Evolutionary conservation across 2,113 vertebrate genomes (phyloP).

Genomic region (Hippocampus mohnikei): DNA sequence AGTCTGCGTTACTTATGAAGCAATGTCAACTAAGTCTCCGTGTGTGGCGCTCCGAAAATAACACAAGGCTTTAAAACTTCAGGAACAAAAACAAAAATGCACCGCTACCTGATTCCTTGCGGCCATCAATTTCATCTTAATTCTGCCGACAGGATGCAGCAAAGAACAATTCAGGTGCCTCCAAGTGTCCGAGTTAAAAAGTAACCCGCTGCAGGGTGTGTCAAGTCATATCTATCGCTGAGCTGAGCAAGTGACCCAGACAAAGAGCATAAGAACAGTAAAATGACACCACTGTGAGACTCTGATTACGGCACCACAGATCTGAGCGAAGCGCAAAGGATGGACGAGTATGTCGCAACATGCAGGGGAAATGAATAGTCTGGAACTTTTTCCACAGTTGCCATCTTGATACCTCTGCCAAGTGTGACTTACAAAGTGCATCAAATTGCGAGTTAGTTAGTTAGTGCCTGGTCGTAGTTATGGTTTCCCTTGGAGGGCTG

Average conservation of each 20-base stretch:
- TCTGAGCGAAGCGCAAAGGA: neutral
- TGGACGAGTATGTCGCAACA: neutral
- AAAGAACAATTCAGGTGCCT: too few relatives aligned
- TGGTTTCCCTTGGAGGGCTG: too few relatives aligned
- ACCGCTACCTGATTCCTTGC: neutral
- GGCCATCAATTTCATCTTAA: too few relatives aligned
- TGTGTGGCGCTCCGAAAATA: neutral
- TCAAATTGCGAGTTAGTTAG: neutral
- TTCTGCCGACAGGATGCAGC: neutral
- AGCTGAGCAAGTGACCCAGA: neutral
- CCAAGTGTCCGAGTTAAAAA: slow-evolving; percentile 1
- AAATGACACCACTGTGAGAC: neutral
- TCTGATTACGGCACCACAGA: neutral
- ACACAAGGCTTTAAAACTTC: neutral
- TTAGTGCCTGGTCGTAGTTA: neutral
- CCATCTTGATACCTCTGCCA: neutral
- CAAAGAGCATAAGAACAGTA: neutral
- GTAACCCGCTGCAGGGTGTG: slow-evolving; percentile 1
- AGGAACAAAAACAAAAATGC: neutral
- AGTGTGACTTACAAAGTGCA: neutral
- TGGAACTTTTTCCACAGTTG: too few relatives aligned
- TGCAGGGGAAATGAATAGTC: neutral
- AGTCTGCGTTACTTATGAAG: neutral
- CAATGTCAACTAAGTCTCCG: neutral
- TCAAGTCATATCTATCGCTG: slow-evolving; percentile 1